These are phyloP conservation scores for Anastrepha obliqua DNA, from an alignment of 1,140 invertebrate genomes.

Conservation along the genomic window DNA sequence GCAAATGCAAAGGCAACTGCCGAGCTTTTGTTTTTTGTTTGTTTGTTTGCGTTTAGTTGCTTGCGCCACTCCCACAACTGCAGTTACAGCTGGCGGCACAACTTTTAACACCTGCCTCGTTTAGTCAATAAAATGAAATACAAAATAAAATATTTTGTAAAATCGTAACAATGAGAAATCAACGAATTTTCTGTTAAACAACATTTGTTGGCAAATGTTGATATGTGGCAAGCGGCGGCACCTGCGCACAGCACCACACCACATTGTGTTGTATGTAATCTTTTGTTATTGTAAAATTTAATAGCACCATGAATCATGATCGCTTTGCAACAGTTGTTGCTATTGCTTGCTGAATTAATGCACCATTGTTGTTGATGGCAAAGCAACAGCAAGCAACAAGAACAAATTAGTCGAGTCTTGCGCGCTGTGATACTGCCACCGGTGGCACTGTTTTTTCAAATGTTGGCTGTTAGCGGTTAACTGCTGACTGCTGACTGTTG, in stretches of 20 bases:
- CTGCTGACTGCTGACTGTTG: neutral
- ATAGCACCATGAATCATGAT: conserved; percentile 44
- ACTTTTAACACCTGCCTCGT: conserved; percentile 49
- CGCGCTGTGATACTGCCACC: neutral
- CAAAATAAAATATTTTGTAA: conserved; percentile 35
- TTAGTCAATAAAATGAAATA: conserved; percentile 19
- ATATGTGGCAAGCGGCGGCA: conserved; percentile 30
- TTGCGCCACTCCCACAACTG: conserved; percentile 6
- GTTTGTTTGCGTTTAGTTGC: neutral
- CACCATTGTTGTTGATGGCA: neutral
- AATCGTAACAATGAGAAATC: conserved; percentile 27
- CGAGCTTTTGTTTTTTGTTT: no score
- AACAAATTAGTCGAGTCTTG: neutral
- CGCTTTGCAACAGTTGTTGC: neutral
- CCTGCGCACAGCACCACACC: neutral
- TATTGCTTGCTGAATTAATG: neutral
- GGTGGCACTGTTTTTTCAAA: neutral
- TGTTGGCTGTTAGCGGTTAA: conserved; percentile 2
- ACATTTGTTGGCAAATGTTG: neutral
- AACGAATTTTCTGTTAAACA: conserved; percentile 25
- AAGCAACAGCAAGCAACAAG: neutral
- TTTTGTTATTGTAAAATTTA: conserved; percentile 38
- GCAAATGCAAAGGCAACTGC: neutral
- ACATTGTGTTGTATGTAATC: neutral
- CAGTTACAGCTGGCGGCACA: neutral